Conservation (phyloP, 2,797 vertebrate genomes). For the Scolopax rusticola region DNA sequence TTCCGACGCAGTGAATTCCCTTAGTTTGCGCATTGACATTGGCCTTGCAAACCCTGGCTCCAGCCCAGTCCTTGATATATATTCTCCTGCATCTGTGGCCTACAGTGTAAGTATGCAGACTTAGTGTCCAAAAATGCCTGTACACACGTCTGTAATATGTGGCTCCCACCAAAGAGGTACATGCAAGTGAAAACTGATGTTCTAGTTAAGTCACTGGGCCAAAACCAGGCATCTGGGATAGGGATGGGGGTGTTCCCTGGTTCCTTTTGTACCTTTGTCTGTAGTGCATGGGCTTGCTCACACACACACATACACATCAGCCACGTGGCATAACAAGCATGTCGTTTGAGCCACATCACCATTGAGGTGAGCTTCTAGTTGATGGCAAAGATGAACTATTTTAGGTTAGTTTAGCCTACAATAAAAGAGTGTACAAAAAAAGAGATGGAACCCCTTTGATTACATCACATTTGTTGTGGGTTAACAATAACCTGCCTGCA, state of each 20-base stretch:
- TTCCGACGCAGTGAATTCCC: constrained; percentile 86
- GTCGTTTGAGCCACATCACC: not conserved
- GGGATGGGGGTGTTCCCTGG: accelerated
- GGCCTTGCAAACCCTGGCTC: constrained; percentile 79
- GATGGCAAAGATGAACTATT: not conserved
- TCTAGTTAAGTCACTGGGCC: not conserved
- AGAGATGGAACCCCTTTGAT: not conserved
- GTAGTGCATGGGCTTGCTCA: not conserved
- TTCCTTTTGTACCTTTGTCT: not conserved
- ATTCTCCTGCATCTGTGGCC: constrained; percentile 81
- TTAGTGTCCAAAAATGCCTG: not conserved
- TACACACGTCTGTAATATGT: accelerated
- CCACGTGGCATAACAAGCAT: not conserved
- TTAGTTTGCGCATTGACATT: constrained; percentile 87
- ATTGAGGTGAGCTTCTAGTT: not conserved
- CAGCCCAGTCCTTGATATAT: constrained; percentile 87
- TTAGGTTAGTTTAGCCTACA: not conserved
- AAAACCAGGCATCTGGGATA: not conserved
- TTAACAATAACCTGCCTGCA: not conserved
- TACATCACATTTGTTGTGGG: not conserved
- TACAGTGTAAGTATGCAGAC: constrained; percentile 85
- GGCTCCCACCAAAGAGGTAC: not conserved
- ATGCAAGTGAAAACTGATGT: not conserved
- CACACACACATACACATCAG: not conserved
- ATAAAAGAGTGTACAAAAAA: not conserved